A percentile compares a stretch with the other conserved stretches of the same genome.
These are phyloP conservation scores for Cantharis nigra DNA, from an alignment of 2,888 invertebrate genomes.

Conservation along the genomic window DNA sequence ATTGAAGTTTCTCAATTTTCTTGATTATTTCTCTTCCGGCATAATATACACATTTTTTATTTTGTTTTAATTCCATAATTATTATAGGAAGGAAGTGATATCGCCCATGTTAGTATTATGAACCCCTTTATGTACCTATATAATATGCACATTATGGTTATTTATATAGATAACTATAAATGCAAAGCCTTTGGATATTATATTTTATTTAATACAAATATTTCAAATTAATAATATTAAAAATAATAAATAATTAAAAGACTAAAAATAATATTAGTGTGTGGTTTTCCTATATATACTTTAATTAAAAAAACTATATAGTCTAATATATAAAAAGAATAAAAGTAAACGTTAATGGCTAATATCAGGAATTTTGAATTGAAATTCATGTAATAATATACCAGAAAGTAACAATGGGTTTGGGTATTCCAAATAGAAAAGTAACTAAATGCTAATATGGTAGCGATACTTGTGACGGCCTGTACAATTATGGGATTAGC, in stretches of 20 bases:
- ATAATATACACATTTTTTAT: not conserved
- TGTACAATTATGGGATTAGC: slow-evolving; percentile 33
- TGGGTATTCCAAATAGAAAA: slow-evolving; percentile 5
- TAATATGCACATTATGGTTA: too few species aligned
- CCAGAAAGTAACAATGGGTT: not conserved
- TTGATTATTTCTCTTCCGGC: not conserved
- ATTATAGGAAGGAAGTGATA: too few species aligned
- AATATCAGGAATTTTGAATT: not conserved
- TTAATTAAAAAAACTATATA: not conserved
- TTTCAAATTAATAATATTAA: too few species aligned
- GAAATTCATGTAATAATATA: not conserved
- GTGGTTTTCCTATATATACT: not conserved
- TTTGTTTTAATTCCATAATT: not conserved
- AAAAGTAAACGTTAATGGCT: not conserved
- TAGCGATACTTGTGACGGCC: slow-evolving; percentile 27
- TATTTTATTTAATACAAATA: too few species aligned
- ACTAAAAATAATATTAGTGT: not conserved
- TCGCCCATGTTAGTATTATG: too few species aligned
- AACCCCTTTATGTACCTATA: too few species aligned
- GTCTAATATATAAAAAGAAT: not conserved
- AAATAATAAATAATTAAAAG: too few species aligned
- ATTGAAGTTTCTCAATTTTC: not conserved
- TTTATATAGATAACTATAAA: too few species aligned
- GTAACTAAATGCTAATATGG: slow-evolving; percentile 23
- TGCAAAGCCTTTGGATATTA: too few species aligned